Evolutionary conservation across 2,888 invertebrate genomes (phyloP), one percentile per base, ranked within the genome.

Genomic region (Spilarctia lutea): DNA sequence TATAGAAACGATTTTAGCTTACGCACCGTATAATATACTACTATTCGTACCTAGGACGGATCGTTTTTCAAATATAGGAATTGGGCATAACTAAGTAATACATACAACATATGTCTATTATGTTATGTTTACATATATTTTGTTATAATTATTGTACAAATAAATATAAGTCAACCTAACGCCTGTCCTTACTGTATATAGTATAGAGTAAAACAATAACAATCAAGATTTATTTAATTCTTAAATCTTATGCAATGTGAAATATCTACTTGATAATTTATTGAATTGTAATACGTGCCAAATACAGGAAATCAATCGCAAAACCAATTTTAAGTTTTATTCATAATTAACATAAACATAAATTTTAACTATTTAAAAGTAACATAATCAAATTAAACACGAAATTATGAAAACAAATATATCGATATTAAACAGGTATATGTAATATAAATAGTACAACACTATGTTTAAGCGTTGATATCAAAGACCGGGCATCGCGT

Each of bases 401-500:
- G 3, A 56, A 56, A 56, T n/a, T 48, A 30, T 48, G 18, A 27
- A 48, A 52, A 35, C 30, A 39, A n/a, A 27, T 20, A 4, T 4
- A 20, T 71, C 56, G 39, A 33, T 42, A 60, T 27, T 20, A 30
- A 13, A 42, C 24, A 63, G 27, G 39, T 39, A 2, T 42, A 30
- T 33, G n/a, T 13, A 60, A 60, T 60, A 60, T 30, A n/a, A 42
- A 24, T 42, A 70, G 65, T 67, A 66, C 68, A 71, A 24, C 68
- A 68, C 67, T 76, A 68, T 63, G 11, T 60, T 68, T 71, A 74
- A 76, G 68, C 69, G 67, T 35, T 73, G 27, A 45, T 56, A 71
- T 71, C 73, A 74, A 30, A 74, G 71, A 69, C 27, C 56, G 27
- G 66, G 33, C 65, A 72, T 75, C 75, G 75, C 75, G 75, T 75